phyloP scores from a whole-genome alignment of 2,888 invertebrate species.

The Doris montereyensis region DNA sequence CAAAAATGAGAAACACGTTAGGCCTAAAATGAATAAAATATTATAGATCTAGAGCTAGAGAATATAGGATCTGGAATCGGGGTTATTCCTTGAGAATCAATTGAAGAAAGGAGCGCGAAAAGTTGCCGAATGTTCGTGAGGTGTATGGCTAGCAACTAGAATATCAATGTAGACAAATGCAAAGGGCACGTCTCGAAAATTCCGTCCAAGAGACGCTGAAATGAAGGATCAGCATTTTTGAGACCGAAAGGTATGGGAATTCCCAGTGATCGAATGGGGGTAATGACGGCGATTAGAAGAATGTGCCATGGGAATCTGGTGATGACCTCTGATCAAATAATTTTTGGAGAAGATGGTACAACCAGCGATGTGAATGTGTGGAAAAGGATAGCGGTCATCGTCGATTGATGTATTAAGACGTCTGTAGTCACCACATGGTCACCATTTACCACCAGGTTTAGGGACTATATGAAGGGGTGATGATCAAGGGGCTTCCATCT shows the following conservation, averaged over 20 bases:
- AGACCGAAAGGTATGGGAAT: slow-evolving; percentile 23
- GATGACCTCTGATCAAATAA: slow-evolving; percentile 44
- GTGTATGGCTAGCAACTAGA: slow-evolving; percentile 3
- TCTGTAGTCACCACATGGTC: too few species aligned
- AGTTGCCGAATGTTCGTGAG: slow-evolving; percentile 28
- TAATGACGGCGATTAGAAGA: slow-evolving; percentile 39
- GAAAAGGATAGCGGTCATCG: slow-evolving; percentile 40
- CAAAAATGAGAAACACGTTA: too few species aligned
- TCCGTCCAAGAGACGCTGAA: slow-evolving; percentile 35
- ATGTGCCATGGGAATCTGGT: slow-evolving; percentile 42
- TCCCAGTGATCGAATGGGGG: slow-evolving; percentile 37
- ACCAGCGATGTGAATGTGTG: slow-evolving; percentile 42
- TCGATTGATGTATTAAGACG: too few species aligned
- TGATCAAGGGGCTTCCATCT: slow-evolving; percentile 34
- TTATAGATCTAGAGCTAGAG: too few species aligned
- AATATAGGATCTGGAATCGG: slow-evolving; percentile 24
- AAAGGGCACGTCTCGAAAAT: slow-evolving; percentile 23
- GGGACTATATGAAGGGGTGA: slow-evolving; percentile 33
- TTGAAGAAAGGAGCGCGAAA: slow-evolving; percentile 24
- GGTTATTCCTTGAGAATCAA: slow-evolving; percentile 16
- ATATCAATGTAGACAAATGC: slow-evolving; percentile 27
- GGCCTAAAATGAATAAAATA: too few species aligned
- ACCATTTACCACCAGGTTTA: slow-evolving; percentile 42
- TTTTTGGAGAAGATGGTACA: slow-evolving; percentile 46
- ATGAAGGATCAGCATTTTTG: slow-evolving; percentile 32